A percentile compares a stretch with the other conserved stretches of the same genome.
Conservation (phyloP, 2,888 invertebrate species). For the Calliopum simillimum region DNA sequence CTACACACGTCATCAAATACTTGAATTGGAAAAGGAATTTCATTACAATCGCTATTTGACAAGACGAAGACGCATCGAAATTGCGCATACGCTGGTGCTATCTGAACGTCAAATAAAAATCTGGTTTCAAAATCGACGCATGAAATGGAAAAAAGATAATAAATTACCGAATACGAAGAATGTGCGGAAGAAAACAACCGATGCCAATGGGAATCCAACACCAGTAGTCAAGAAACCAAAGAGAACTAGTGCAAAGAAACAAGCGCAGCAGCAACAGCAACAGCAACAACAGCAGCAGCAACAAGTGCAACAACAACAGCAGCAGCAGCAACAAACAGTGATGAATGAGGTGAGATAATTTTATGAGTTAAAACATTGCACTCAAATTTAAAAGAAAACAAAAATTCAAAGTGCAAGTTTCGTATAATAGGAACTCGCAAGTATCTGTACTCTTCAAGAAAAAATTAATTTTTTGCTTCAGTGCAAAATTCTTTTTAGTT, state of each 20-base stretch:
- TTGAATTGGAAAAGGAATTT: slow-evolving; percentile 97
- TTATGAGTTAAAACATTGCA: no score
- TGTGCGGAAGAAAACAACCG: slow-evolving; percentile 73
- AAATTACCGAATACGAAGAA: slow-evolving; percentile 72
- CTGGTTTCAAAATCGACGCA: slow-evolving; percentile 87
- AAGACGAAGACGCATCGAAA: slow-evolving; percentile 94
- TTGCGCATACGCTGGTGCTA: slow-evolving; percentile 94
- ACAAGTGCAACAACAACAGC: slow-evolving; percentile 46
- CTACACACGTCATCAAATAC: slow-evolving; percentile 97
- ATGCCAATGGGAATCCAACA: slow-evolving; percentile 66
- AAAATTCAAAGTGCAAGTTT: no score
- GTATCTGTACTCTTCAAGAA: no score
- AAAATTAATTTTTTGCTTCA: no score
- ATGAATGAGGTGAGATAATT: slow-evolving; percentile 65
- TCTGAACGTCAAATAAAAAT: slow-evolving; percentile 92
- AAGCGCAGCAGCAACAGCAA: slow-evolving; percentile 54
- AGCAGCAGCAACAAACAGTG: slow-evolving; percentile 55
- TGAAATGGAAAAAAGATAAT: slow-evolving; percentile 88
- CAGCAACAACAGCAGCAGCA: slow-evolving; percentile 49
- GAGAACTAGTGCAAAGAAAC: slow-evolving; percentile 61
- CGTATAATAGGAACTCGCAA: no score
- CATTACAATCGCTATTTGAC: slow-evolving; percentile 98
- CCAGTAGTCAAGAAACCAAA: slow-evolving; percentile 66
- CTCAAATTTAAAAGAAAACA: no score
- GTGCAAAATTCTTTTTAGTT: no score